phyloP scores from a whole-genome alignment of 1,140 invertebrate species.

The Calephelis virginiensis region DNA sequence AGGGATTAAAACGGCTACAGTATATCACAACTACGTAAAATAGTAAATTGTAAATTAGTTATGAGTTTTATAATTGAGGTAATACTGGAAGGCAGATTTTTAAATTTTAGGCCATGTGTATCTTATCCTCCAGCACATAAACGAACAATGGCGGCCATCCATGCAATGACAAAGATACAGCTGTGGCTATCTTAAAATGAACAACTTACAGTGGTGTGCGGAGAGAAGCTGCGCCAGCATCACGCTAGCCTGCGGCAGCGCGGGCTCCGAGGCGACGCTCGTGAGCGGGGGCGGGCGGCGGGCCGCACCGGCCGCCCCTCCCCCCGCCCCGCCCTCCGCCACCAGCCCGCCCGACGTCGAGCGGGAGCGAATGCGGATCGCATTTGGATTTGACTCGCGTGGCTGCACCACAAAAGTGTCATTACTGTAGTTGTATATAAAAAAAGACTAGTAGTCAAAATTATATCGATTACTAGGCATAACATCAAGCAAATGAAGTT shows the following conservation, averaged over 20 bases:
- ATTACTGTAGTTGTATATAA: not conserved
- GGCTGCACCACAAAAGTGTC: conserved; percentile 28
- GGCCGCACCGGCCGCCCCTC: conserved; percentile 21
- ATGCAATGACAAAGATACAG: not conserved
- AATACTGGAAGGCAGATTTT: no score
- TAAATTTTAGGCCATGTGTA: no score
- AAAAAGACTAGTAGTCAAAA: not conserved
- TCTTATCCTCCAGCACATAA: not conserved
- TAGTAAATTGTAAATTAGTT: no score
- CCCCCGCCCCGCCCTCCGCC: not conserved
- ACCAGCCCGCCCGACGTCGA: conserved; percentile 51
- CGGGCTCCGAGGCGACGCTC: conserved; percentile 70
- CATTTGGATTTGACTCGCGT: conserved; percentile 43
- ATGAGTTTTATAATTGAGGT: no score
- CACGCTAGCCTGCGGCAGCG: conserved; percentile 70
- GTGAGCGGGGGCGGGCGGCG: conserved; percentile 65
- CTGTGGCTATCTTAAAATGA: no score
- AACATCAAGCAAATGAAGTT: no score
- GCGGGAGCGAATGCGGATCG: conserved; percentile 57
- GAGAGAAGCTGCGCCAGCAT: conserved; percentile 73
- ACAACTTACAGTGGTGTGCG: conserved; percentile 59
- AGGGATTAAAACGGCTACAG: no score
- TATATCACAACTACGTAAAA: no score
- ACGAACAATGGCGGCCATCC: not conserved
- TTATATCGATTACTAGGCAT: not conserved